phyloP scores from a whole-genome alignment of 2,888 invertebrate genomes.

The Drosophila algonquin region DNA sequence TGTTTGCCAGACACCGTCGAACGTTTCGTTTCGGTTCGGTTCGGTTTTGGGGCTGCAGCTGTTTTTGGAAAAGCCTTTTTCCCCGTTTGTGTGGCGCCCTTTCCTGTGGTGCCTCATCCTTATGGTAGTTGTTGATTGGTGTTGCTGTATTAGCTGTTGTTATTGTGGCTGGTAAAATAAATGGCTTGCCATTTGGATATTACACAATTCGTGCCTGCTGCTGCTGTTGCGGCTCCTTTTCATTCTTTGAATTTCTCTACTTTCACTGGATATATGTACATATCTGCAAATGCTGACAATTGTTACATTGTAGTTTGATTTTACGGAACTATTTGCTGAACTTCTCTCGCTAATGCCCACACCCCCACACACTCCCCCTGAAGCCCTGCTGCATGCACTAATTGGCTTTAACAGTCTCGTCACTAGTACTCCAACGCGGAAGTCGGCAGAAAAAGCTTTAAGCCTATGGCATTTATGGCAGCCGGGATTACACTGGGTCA shows the following conservation, averaged over 20 bases:
- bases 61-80: constrained; percentile 55
- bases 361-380: not conserved
- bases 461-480: constrained; percentile 42
- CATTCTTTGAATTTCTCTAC: constrained; percentile 3
- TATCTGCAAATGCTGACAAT: constrained; percentile 12
- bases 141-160: constrained; percentile 19
- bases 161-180: constrained; percentile 42
- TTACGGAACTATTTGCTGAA: constrained; percentile 17
- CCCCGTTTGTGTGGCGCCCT: constrained; percentile 31
- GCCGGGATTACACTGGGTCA: constrained; percentile 58
- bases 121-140: constrained; percentile 27
- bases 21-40: constrained; percentile 25
- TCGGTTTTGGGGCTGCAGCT: constrained; percentile 49
- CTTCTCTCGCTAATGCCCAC: constrained; percentile 3
- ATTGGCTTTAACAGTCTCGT: constrained; percentile 54
- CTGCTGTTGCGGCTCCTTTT: not conserved
- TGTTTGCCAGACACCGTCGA: constrained; percentile 50
- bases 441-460: constrained; percentile 36
- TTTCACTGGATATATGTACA: constrained; percentile 27
- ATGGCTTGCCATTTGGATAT: constrained; percentile 52
- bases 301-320: constrained; percentile 3
- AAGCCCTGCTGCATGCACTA: constrained; percentile 45
- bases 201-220: constrained; percentile 45
- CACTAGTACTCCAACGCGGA: constrained; percentile 40
- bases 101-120: constrained; percentile 22